These are phyloP conservation scores for Eulithis prunata DNA, from an alignment of 2,888 invertebrate genomes.

Conservation along the genomic window DNA sequence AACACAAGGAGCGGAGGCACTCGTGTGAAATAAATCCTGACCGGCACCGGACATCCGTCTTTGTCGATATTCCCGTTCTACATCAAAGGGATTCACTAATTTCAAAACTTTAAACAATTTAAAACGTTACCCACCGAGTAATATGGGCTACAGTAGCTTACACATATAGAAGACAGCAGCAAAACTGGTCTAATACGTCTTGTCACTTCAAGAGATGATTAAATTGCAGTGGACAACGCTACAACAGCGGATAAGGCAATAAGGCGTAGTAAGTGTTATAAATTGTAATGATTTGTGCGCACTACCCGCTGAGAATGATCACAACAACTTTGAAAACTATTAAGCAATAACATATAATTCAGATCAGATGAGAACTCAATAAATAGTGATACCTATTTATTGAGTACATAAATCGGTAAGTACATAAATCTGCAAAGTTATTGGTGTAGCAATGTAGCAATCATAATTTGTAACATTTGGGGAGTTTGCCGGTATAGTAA, in stretches of 20 bases:
- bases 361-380: slow-evolving; percentile 25
- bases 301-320: slow-evolving; percentile 34
- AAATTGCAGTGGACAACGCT: slow-evolving; percentile 69
- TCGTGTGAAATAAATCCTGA: slow-evolving; percentile 83
- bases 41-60: slow-evolving; percentile 85
- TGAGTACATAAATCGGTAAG: no score
- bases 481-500: neutral
- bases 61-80: slow-evolving; percentile 82
- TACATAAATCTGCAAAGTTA: slow-evolving; percentile 31
- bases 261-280: slow-evolving; percentile 55
- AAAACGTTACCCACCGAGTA: slow-evolving; percentile 61
- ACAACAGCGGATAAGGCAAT: slow-evolving; percentile 70
- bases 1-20: slow-evolving; percentile 61
- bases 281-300: slow-evolving; percentile 52
- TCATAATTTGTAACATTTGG: neutral
- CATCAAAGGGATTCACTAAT: slow-evolving; percentile 77
- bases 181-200: slow-evolving; percentile 72
- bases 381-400: no score
- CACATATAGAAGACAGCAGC: slow-evolving; percentile 46
- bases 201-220: slow-evolving; percentile 72
- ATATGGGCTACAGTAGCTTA: slow-evolving; percentile 48
- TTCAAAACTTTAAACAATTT: slow-evolving; percentile 57
- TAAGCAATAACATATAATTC: slow-evolving; percentile 17
- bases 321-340: slow-evolving; percentile 41
- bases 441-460: neutral